Evolutionary conservation across 1,140 invertebrate species (phyloP), one percentile per base, ranked within the genome.

Genomic region (Thereuonema tuberculata): DNA sequence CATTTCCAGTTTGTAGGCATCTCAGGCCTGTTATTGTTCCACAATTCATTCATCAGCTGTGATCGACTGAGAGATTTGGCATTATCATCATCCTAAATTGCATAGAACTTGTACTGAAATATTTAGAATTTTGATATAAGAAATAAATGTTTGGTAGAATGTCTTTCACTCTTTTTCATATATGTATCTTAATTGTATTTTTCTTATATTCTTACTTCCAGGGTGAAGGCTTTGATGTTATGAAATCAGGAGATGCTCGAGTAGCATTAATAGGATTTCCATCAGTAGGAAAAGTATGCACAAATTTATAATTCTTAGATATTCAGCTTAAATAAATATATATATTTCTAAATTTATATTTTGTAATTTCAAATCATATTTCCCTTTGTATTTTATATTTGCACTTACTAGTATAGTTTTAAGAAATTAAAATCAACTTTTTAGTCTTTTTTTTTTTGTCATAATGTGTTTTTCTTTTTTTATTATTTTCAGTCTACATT

Each of bases 221-320:
- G 75, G 97, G 97, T 17, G 97, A 99, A 79, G 97, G 97, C 12
- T 99, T 99, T 76, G 97, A 99, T 85, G 97, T 99, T 15, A 80
- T 99, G 64, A 99, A 99, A 77, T 96, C 92, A 67, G 97, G 97
- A 48, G 97, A 99, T 87, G 97, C 97, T 2, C 79, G 97, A 71
- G 93, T 98, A 17, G 95, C 96, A 20, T 77, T 99, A 2, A 99
- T 99, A 69, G 95, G 94, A 60, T 98, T 98, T 72, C 94, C 95
- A 17, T 93, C 90, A 43, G 92, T 95, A 43, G 92, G 92, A 76
- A 94, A 94, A 75, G 84, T 86, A 71, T 70, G 72, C 31, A 5
- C 5, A 9, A 37, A 9, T 37, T 9, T 5, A 62, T 31, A 31
- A 54, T 46, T 17, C 43, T 20, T 31, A 17, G 23, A 60, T 14